Evolutionary conservation across 2,797 vertebrate species (phyloP).

Genomic region (Sorex maritimensis): DNA sequence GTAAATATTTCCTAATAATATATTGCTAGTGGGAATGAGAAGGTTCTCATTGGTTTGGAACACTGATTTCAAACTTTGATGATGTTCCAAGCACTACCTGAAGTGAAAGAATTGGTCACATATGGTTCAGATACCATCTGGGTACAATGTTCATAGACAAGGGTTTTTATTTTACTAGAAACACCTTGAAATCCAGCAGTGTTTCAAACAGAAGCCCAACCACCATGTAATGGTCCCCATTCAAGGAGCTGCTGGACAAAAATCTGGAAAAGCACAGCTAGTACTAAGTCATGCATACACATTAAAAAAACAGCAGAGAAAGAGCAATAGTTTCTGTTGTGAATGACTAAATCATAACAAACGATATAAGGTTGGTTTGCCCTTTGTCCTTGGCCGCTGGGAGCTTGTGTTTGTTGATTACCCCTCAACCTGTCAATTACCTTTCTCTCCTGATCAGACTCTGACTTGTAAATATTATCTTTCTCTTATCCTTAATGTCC

Average conservation of each 20-base stretch:
- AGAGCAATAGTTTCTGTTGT: constrained; percentile 15
- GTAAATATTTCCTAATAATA: background rate
- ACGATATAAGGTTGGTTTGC: too few species aligned
- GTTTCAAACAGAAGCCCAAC: background rate
- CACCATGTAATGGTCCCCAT: background rate
- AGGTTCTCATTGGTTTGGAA: background rate
- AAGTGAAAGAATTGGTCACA: background rate
- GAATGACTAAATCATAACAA: background rate
- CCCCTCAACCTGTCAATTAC: too few species aligned
- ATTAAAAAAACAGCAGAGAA: background rate
- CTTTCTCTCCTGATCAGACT: too few species aligned
- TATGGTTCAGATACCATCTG: background rate
- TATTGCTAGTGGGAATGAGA: constrained; percentile 12
- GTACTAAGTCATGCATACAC: background rate
- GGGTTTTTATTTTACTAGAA: constrained; percentile 21
- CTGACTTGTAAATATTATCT: too few species aligned
- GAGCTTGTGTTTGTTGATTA: too few species aligned
- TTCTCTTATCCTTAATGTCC: too few species aligned
- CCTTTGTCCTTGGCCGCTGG: too few species aligned
- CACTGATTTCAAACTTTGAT: constrained; percentile 13
- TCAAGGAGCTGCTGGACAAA: background rate
- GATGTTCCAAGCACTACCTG: background rate
- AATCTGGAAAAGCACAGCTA: background rate
- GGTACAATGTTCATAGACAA: background rate
- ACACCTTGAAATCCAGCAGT: constrained; percentile 15